Evolutionary conservation across 2,797 vertebrate species (phyloP).

Genomic region (Scleropages formosus): DNA sequence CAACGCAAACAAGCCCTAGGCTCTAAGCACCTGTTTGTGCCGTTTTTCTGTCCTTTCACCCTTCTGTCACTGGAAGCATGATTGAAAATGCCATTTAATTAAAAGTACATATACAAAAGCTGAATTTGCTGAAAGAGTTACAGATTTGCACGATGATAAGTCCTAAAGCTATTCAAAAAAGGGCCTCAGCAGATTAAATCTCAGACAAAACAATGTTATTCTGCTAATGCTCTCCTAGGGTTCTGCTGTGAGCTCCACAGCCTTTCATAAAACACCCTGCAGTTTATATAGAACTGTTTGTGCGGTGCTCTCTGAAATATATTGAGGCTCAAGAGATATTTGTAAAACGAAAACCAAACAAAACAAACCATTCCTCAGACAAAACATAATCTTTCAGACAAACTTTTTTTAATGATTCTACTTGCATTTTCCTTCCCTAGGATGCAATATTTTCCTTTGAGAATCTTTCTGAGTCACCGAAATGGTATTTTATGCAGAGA

Average conservation of each 20-base stretch:
- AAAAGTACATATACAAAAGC: conserved; percentile 35
- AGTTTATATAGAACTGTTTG: background rate
- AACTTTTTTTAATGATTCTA: conserved; percentile 8
- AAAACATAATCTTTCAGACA: background rate
- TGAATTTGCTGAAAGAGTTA: conserved; percentile 38
- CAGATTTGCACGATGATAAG: conserved; percentile 34
- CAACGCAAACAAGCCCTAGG: conserved; percentile 11
- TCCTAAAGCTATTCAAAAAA: conserved; percentile 25
- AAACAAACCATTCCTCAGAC: background rate
- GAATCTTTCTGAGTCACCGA: conserved; percentile 16
- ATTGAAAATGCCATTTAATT: conserved; percentile 42
- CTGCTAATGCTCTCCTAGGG: conserved; percentile 21
- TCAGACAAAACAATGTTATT: conserved; percentile 29
- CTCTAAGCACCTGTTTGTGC: conserved; percentile 30
- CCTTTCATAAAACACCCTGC: conserved; percentile 7
- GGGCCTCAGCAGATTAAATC: conserved; percentile 27
- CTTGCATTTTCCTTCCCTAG: conserved; percentile 15
- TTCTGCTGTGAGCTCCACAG: conserved; percentile 11
- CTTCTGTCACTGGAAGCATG: conserved; percentile 36
- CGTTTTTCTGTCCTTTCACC: conserved; percentile 40
- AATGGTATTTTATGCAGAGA: background rate
- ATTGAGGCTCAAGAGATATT: background rate
- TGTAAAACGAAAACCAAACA: background rate
- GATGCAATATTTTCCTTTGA: background rate
- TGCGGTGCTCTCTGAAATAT: background rate